A percentile compares a stretch with the other conserved stretches of the same genome.
Evolutionary conservation across 1,140 invertebrate genomes (phyloP).

Genomic region (Philaenus spumarius): DNA sequence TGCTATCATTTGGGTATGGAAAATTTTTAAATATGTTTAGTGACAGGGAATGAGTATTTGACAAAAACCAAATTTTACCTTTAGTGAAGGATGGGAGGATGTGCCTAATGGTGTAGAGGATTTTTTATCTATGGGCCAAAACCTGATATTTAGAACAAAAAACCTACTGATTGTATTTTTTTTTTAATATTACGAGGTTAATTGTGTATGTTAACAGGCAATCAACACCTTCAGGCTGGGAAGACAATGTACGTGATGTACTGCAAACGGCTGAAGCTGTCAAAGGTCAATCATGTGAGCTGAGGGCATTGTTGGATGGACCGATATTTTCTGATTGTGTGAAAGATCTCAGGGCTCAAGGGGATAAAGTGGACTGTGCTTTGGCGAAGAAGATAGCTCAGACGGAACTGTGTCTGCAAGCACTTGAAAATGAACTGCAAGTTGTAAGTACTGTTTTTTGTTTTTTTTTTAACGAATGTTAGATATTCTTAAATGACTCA

Average conservation of each 20-base stretch:
- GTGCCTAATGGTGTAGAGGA: no score
- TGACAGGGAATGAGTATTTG: no score
- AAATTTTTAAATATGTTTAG: no score
- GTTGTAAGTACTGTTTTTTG: constrained; percentile 39
- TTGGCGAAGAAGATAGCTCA: constrained; percentile 52
- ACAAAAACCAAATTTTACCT: no score
- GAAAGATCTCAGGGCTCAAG: constrained; percentile 62
- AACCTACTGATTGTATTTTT: constrained; percentile 8
- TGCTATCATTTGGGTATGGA: no score
- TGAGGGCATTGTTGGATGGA: constrained; percentile 52
- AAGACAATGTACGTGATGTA: constrained; percentile 57
- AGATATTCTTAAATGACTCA: neutral
- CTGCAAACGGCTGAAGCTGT: constrained; percentile 53
- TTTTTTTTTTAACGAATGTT: constrained; percentile 4
- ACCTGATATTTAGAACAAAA: no score
- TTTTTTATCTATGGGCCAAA: no score
- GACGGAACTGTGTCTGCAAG: constrained; percentile 54
- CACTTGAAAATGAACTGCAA: constrained; percentile 57
- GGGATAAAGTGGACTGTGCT: constrained; percentile 60
- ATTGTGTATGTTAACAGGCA: constrained; percentile 41
- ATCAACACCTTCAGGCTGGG: constrained; percentile 61
- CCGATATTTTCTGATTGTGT: constrained; percentile 55
- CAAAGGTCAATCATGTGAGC: constrained; percentile 51
- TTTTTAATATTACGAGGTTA: neutral
- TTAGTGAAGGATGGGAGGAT: no score